phyloP scores from a whole-genome alignment of 2,113 vertebrate species.

The Indicator indicator region DNA sequence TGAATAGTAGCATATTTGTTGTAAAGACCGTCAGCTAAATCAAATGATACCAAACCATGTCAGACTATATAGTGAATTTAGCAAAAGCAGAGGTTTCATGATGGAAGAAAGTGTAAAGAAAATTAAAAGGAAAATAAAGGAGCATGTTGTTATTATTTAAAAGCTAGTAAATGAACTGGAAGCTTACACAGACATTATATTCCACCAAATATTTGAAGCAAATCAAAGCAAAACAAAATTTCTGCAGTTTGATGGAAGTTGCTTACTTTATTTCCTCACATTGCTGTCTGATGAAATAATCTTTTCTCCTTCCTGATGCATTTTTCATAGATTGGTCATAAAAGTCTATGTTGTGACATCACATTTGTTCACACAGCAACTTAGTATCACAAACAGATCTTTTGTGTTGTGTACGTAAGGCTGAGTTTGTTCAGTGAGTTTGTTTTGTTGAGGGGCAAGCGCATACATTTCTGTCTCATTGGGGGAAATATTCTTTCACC shows the following conservation, averaged over 20 bases:
- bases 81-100: neutral
- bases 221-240: slow-evolving; percentile 24
- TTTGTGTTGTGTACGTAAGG: slow-evolving; percentile 40
- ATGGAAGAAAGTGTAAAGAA: neutral
- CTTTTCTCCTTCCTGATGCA: slow-evolving; percentile 51
- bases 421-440: slow-evolving; percentile 60
- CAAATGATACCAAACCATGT: neutral
- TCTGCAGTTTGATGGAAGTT: slow-evolving; percentile 2
- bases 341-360: slow-evolving; percentile 69
- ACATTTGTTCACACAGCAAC: slow-evolving; percentile 71
- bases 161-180: slow-evolving; percentile 18
- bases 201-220: slow-evolving; percentile 39
- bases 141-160: neutral
- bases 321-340: slow-evolving; percentile 70
- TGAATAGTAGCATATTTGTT: slow-evolving; percentile 26
- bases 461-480: slow-evolving; percentile 37
- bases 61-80: neutral
- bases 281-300: slow-evolving; percentile 17
- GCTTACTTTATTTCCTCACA: slow-evolving; percentile 36
- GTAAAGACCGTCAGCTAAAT: slow-evolving; percentile 26
- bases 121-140: slow-evolving; percentile 24
- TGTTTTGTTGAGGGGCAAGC: slow-evolving; percentile 47
- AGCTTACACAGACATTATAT: neutral
- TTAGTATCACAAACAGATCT: slow-evolving; percentile 56
- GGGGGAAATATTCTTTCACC: slow-evolving; percentile 38